phyloP scores from a whole-genome alignment of 2,113 vertebrate species.

The Peromyscus maniculatus region DNA sequence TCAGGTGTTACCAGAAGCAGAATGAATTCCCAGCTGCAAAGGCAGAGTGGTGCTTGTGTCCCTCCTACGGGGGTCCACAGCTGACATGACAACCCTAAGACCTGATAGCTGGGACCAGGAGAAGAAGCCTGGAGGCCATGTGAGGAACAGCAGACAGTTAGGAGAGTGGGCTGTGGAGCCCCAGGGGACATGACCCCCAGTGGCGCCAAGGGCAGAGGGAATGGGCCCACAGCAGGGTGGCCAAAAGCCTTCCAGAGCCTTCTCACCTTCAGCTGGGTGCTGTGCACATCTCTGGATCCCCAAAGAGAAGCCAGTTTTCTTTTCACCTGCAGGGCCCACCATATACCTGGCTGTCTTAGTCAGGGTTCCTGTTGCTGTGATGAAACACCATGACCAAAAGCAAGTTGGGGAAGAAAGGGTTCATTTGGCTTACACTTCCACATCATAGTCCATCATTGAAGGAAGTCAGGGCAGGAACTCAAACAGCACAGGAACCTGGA shows the following conservation, averaged over 20 bases:
- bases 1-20: background rate
- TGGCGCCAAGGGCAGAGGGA: background rate
- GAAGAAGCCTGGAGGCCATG: too few relatives aligned
- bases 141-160: background rate
- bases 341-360: background rate
- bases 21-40: background rate
- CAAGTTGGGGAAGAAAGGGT: background rate
- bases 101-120: background rate
- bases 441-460: background rate
- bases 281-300: background rate
- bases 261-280: too few relatives aligned
- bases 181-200: background rate
- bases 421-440: background rate
- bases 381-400: background rate
- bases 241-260: background rate
- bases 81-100: background rate
- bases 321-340: background rate
- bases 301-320: background rate
- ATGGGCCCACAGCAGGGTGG: background rate
- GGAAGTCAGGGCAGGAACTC: background rate
- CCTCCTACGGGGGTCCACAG: background rate
- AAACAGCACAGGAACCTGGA: too few relatives aligned
- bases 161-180: background rate
- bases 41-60: background rate
- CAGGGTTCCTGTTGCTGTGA: background rate